Conservation (phyloP, 2,797 vertebrate genomes). For the Anableps anableps region DNA sequence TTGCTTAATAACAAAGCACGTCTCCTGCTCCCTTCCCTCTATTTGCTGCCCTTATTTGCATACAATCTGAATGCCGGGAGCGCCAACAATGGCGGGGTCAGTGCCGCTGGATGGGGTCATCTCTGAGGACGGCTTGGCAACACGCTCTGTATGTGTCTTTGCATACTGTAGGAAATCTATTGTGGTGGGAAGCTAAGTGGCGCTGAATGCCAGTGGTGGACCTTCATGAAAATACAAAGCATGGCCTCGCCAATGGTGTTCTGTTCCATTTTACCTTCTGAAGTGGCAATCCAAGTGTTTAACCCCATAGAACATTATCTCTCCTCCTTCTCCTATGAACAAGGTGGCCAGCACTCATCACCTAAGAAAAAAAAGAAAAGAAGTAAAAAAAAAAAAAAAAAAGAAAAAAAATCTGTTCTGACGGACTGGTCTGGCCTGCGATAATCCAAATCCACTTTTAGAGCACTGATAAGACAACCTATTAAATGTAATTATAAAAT, state of each 20-base stretch:
- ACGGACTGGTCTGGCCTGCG: slow-evolving; percentile 68
- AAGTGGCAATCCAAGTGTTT: slow-evolving; percentile 81
- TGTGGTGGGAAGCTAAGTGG: slow-evolving; percentile 76
- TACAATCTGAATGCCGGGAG: slow-evolving; percentile 84
- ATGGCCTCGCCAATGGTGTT: slow-evolving; percentile 54
- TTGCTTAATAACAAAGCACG: slow-evolving; percentile 73
- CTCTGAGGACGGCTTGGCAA: slow-evolving; percentile 71
- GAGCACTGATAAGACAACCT: slow-evolving; percentile 80
- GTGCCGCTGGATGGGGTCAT: slow-evolving; percentile 76
- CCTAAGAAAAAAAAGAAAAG: slow-evolving; percentile 31
- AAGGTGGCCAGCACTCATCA: slow-evolving; percentile 68
- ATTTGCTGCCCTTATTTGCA: slow-evolving; percentile 78
- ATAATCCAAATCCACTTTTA: slow-evolving; percentile 83
- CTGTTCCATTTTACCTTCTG: slow-evolving; percentile 76
- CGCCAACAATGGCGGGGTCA: slow-evolving; percentile 80
- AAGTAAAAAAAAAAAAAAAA: slow-evolving; percentile 33
- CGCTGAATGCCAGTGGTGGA: slow-evolving; percentile 77
- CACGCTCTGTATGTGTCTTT: slow-evolving; percentile 76
- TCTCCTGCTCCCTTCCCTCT: slow-evolving; percentile 56
- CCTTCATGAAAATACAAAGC: slow-evolving; percentile 79
- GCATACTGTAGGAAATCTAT: slow-evolving; percentile 78
- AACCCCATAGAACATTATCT: slow-evolving; percentile 81
- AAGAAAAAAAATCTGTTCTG: slow-evolving; percentile 72
- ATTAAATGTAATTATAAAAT: slow-evolving; percentile 84
- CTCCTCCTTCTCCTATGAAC: slow-evolving; percentile 57